A percentile compares a stretch with the other conserved stretches of the same genome.
phyloP scores from a whole-genome alignment of 37 sponge, comb jelly and placozoan genomes.

The Cliona cf. orientalis region DNA sequence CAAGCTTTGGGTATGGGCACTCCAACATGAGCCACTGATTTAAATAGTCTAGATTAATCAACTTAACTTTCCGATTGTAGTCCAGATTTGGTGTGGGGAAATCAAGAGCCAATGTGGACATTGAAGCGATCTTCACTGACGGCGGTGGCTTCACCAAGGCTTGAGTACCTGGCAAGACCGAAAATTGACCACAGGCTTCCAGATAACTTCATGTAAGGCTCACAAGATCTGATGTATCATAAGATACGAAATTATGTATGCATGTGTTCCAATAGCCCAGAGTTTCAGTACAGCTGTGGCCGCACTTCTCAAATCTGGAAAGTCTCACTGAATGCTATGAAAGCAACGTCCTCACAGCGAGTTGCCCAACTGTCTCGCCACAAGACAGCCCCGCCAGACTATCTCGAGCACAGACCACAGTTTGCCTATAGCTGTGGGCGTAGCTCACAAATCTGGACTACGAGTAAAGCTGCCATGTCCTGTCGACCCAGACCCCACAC shows the following conservation, averaged over 20 bases:
- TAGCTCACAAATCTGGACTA: constrained; percentile 70
- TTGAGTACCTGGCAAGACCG: constrained; percentile 63
- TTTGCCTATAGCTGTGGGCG: constrained; percentile 88
- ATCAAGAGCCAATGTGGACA: constrained; percentile 93
- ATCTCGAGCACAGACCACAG: constrained; percentile 54
- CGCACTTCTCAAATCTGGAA: constrained; percentile 73
- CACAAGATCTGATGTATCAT: not conserved
- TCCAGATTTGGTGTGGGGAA: constrained; percentile 91
- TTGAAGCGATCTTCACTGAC: constrained; percentile 69
- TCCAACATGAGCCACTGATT: not conserved
- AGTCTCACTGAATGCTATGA: constrained; percentile 30
- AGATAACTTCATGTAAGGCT: constrained; percentile 67
- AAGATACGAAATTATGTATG: not conserved
- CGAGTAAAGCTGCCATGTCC: constrained; percentile 43
- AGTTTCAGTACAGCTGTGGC: constrained; percentile 87
- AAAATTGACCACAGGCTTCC: constrained; percentile 68
- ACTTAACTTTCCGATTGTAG: not conserved
- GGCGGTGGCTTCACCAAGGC: constrained; percentile 57
- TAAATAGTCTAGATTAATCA: not conserved
- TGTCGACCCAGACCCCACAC: constrained; percentile 69
- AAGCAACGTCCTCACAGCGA: constrained; percentile 38
- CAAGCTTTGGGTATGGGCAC: constrained; percentile 60
- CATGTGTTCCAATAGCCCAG: constrained; percentile 48
- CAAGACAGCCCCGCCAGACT: constrained; percentile 64
- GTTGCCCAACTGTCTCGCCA: constrained; percentile 50